Evolutionary conservation across 2,113 vertebrate genomes (phyloP), one percentile per base, ranked within the genome.

Genomic region (Notarius lentiginosus): DNA sequence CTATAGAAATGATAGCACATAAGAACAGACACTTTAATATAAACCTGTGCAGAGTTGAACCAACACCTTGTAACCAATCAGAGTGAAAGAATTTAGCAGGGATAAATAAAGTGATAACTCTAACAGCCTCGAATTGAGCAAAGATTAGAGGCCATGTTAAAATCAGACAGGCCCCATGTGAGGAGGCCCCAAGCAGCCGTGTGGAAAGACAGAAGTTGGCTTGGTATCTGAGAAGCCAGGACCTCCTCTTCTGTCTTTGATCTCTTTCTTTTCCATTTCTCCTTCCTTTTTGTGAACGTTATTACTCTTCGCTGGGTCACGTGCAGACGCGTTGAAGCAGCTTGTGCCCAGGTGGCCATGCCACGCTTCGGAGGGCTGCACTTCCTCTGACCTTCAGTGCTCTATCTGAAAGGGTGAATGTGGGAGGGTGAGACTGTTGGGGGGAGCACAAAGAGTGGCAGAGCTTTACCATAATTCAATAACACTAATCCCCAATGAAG

Each of bases 401-500:
- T 79, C 27, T 17, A 9, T 75, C 27, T 22, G 73, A 80, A 73
- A 75, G 79, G 90, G 24, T 61, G 60, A 63, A 7, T 17, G 55
- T 14, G 87, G 51, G 41, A 86, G 79, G 79, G 77, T 88, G n/a
- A 85, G 55, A 83, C 75, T 83, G 65, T 20, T 84, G 87, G 56
- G 61, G 86, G 72, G 15, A 49, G 27, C 24, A 63, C 77, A 61
- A 65, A 51, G 83, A 88, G 76, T 81, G 85, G 82, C 89, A 83
- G 85, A 51, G 56, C 89, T 85, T 88, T 79, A 85, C 91, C 92
- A 93, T 95, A 95, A 95, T 95, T 95, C 94, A 95, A 95, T 95
- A 95, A 95, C 93, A 94, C 93, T 94, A 94, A 95, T 94, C 93
- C 94, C 92, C 93, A 94, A 92, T 94, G 93, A 93, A 92, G 87